Base-by-base conservation (phyloP, 1,140 invertebrate genomes). In the Pararge aegeria region DNA sequence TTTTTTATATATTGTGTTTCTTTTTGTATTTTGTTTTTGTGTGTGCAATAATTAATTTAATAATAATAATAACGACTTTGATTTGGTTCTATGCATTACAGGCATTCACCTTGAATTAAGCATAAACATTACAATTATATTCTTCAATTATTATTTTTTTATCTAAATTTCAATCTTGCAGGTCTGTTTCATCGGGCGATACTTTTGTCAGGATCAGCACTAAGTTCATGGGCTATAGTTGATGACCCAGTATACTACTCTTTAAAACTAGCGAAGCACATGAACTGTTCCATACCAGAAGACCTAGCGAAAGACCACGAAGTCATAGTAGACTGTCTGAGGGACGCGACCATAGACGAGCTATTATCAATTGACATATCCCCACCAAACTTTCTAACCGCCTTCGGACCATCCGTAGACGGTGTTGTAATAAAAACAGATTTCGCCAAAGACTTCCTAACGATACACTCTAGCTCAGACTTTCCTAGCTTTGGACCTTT, bases 141-240 rank as follows among this genome's bases (percentile, higher is more conserved):
- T 24, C 2, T 24, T 24, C 24, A 4, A 7, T 24, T 24, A 4
- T 4, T 7, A 24, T 24, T 24, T 4, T 24, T 24, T 24, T 24
- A 24, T 24, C 24, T 24, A 4, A 7, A 18, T 3, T 46, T 6
- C 2, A 10, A 2, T 49, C 60, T 78, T 75, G 38, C 73, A 91
- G 95, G 95, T 54, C 88, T 98, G 13, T 98, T 99, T 80, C 96
- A 97, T 68, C 93, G 97, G 60, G 95, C 96, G 3, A 94, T 98
- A 46, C 91, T 99, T 0, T 92, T 98, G 75, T 97, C 96, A 1
- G 98, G 98, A 5, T 98, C 98, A 4, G 97, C 98, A 0, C 90
- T 98, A 10, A 96, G 96, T 38, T 96, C 95, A 0, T 99, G 97
- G 98, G 97, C 97, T 0, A 90, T 98, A 24, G 96, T 98, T 0